Percentiles rank a stretch among this genome's conserved stretches.
These are phyloP conservation scores for Leptatherina wallacei DNA, from an alignment of 2,797 vertebrate genomes.

Conservation along the genomic window DNA sequence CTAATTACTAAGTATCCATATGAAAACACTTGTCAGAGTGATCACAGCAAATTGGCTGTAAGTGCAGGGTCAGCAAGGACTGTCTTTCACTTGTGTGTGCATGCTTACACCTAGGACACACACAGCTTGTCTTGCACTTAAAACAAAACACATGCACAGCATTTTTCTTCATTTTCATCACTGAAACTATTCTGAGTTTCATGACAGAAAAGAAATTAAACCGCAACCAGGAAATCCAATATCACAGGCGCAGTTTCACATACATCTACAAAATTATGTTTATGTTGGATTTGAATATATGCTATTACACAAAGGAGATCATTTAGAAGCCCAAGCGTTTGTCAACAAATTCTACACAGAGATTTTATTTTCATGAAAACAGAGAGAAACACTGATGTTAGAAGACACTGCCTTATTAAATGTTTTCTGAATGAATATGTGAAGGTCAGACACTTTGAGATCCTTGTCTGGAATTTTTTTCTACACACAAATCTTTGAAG, in stretches of 20 bases:
- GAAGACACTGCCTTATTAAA: not conserved
- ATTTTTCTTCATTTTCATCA: constrained; percentile 19
- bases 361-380: constrained; percentile 49
- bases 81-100: constrained; percentile 3
- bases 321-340: constrained; percentile 38
- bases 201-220: constrained; percentile 7
- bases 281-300: constrained; percentile 28
- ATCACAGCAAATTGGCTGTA: constrained; percentile 68
- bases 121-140: not conserved
- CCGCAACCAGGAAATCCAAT: constrained; percentile 27
- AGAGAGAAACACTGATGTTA: constrained; percentile 15
- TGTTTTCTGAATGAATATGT: not conserved
- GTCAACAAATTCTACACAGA: constrained; percentile 37
- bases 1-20: constrained; percentile 70
- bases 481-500: not conserved
- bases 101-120: not conserved
- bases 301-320: constrained; percentile 30
- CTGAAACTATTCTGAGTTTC: constrained; percentile 27
- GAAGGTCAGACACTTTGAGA: not conserved
- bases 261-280: constrained; percentile 22
- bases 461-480: not conserved
- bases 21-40: constrained; percentile 65
- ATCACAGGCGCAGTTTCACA: constrained; percentile 10
- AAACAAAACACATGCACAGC: constrained; percentile 10
- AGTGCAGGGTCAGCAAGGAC: constrained; percentile 54